These are phyloP conservation scores for Pteria penguin DNA, from an alignment of 2,888 invertebrate species.

Conservation along the genomic window DNA sequence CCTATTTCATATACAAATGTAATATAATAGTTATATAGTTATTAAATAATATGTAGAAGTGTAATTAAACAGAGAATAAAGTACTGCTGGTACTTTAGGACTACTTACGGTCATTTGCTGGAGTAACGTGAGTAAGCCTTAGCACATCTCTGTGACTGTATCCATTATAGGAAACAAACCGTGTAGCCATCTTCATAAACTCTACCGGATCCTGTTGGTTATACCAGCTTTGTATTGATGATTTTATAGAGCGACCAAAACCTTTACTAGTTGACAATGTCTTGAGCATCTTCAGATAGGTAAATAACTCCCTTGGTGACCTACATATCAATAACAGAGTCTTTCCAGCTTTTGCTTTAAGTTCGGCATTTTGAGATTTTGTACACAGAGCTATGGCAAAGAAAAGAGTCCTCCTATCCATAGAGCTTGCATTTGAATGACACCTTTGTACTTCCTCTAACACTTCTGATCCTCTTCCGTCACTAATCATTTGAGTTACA, in stretches of 20 bases:
- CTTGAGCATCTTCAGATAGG: constrained; percentile 84
- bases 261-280: constrained; percentile 78
- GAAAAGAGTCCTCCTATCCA: constrained; percentile 79
- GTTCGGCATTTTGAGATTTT: constrained; percentile 79
- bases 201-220: constrained; percentile 83
- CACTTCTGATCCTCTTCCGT: constrained; percentile 53
- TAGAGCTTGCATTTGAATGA: constrained; percentile 46
- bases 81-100: no score
- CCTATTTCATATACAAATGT: no score
- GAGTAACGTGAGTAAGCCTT: constrained; percentile 76
- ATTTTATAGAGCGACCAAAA: constrained; percentile 85
- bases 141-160: constrained; percentile 88
- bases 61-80: no score
- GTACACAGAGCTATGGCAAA: constrained; percentile 85
- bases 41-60: no score
- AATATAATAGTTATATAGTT: no score
- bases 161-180: constrained; percentile 83
- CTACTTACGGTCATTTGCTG: constrained; percentile 72
- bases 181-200: constrained; percentile 85
- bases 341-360: constrained; percentile 83
- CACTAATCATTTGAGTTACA: constrained; percentile 50
- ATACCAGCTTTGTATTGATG: constrained; percentile 86
- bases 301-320: constrained; percentile 84
- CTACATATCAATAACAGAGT: constrained; percentile 83
- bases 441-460: constrained; percentile 50